phyloP scores from a whole-genome alignment of 92 coral and sea anemone species.

The Heteractis magnifica region DNA sequence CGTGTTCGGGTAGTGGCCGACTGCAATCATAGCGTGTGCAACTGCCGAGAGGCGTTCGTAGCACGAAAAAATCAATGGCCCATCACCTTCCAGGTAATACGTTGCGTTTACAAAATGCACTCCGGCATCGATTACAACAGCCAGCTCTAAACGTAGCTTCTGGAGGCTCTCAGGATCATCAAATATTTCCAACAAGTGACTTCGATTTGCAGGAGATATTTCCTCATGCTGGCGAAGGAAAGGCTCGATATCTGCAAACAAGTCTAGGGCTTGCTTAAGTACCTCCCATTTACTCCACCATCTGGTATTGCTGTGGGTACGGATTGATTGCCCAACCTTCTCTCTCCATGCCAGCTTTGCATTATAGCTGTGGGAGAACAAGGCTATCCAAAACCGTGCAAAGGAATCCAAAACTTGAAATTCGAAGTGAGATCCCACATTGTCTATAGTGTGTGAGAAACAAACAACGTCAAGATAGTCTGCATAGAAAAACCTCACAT shows the following conservation, averaged over 20 bases:
- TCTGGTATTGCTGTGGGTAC: slow-evolving; percentile 48
- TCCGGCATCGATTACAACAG: slow-evolving; percentile 58
- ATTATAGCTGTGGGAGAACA: slow-evolving; percentile 49
- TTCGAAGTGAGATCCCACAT: slow-evolving; percentile 53
- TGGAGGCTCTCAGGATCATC: slow-evolving; percentile 51
- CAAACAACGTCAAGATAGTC: slow-evolving; percentile 21
- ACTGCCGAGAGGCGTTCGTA: slow-evolving; percentile 53
- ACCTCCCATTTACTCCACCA: slow-evolving; percentile 73
- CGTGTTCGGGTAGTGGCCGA: slow-evolving; percentile 56
- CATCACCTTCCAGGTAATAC: slow-evolving; percentile 65
- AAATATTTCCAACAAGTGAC: slow-evolving; percentile 63
- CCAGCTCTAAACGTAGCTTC: slow-evolving; percentile 57
- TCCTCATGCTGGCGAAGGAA: slow-evolving; percentile 55
- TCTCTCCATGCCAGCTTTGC: slow-evolving; percentile 63
- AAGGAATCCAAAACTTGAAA: slow-evolving; percentile 61
- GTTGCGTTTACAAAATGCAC: slow-evolving; percentile 56
- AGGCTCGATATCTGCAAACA: slow-evolving; percentile 57
- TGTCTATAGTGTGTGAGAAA: slow-evolving; percentile 51
- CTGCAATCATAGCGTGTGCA: slow-evolving; percentile 60
- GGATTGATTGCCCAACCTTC: slow-evolving; percentile 55
- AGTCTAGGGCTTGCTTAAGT: slow-evolving; percentile 43
- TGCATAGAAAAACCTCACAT: slow-evolving; percentile 45
- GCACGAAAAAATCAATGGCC: slow-evolving; percentile 56
- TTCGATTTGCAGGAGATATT: slow-evolving; percentile 62
- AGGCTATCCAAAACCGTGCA: slow-evolving; percentile 41